Evolutionary conservation across 2,113 vertebrate genomes (phyloP).

Genomic region (Cichladusa arquata): DNA sequence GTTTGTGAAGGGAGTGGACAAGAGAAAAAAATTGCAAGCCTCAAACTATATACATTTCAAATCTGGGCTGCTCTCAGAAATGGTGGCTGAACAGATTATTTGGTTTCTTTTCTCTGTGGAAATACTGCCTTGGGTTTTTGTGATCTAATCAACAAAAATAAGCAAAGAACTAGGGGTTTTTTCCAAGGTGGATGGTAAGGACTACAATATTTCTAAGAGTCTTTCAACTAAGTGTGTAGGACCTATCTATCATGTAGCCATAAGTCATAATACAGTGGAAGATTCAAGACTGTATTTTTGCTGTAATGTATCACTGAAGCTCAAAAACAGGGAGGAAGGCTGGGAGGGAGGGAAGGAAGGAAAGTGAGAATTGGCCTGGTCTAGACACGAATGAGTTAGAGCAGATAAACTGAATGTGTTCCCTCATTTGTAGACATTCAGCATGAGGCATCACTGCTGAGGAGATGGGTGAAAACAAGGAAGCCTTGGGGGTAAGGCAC

Average conservation of each 20-base stretch:
- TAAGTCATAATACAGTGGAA: background rate
- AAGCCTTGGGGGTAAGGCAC: background rate
- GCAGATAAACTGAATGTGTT: background rate
- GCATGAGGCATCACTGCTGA: background rate
- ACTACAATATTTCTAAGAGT: background rate
- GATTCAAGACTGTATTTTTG: background rate
- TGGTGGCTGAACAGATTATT: background rate
- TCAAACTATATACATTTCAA: background rate
- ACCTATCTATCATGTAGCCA: background rate
- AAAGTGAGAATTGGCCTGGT: background rate
- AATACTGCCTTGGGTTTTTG: background rate
- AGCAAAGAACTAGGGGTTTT: background rate
- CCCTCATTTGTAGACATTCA: accelerated
- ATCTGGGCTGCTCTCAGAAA: background rate
- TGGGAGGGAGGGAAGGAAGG: background rate
- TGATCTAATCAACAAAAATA: background rate
- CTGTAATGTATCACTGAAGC: background rate
- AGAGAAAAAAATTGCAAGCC: background rate
- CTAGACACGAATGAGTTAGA: background rate
- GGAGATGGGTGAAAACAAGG: background rate
- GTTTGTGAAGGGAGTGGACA: background rate
- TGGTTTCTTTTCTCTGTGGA: background rate
- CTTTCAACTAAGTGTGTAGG: background rate
- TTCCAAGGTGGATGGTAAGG: background rate
- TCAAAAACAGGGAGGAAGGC: background rate